Base-by-base conservation (phyloP, 2,888 invertebrate species). In the Pheosia gnoma region DNA sequence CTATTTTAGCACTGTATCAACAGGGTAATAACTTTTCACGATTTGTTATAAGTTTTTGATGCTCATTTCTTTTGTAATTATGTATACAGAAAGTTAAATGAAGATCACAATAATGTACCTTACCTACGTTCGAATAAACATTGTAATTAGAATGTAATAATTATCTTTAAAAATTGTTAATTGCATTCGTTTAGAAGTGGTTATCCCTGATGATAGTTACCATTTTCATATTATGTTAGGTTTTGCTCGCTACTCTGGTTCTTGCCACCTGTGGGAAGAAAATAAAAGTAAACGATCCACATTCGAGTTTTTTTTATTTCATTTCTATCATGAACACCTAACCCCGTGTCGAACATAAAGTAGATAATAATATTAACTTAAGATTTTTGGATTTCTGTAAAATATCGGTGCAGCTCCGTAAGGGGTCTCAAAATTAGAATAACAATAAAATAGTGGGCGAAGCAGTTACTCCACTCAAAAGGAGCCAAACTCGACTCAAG, bases 171-270 rank as follows among this genome's bases (percentile, higher is more conserved):
- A 67, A 70, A 75, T 71, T 74, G 63, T 59, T 64, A 67, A 67
- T 68, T 63, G 39, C n/a, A 55, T 75, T 78, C 72, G 71, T 78
- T 79, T 83, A 87, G 85, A 85, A 83, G 87, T 90, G 87, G 79
- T 85, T 86, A 86, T 92, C 93, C 93, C 93, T 91, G 90, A 88
- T 84, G 90, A 91, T 91, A 93, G 93, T 93, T 93, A 93, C 93
- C 93, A 93, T 91, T 90, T 89, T 89, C 86, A 85, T 89, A 77
- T 70, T 84, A 75, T 79, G 84, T 91, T 91, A 91, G 87, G 85
- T 87, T 88, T 83, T 89, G 87, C 91, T 91, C 86, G 84, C 92
- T 93, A 88, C 93, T 91, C 91, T 91, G 92, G 91, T 86, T 82
- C 88, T 91, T 90, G 91, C 89, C 90, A 91, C 85, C 84, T 86